Conservation (phyloP, 1,140 invertebrate genomes). For the Nephotettix cincticeps region DNA sequence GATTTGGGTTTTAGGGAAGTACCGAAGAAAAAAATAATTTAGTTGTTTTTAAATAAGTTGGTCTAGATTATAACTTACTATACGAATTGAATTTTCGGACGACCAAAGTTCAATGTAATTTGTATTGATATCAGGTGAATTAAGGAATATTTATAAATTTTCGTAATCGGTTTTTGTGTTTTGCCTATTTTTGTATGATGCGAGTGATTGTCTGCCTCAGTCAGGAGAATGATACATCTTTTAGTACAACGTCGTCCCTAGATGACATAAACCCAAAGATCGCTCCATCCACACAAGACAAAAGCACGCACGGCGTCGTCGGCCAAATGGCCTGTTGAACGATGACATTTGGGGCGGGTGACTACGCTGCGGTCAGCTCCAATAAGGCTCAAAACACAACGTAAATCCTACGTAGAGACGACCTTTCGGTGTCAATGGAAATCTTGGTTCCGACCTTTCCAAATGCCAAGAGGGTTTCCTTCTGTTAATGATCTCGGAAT, state of each 20-base stretch:
- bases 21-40: no score
- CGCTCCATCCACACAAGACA: no score
- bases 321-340: not conserved
- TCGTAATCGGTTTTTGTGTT: no score
- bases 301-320: not conserved
- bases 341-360: not conserved
- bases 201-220: no score
- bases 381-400: constrained; percentile 19
- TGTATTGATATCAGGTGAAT: not conserved
- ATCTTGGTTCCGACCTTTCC: constrained; percentile 16
- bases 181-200: no score
- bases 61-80: no score
- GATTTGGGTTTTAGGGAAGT: no score
- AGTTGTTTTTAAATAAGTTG: no score
- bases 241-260: no score
- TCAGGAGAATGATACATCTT: no score
- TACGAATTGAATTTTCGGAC: not conserved
- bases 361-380: constrained; percentile 1
- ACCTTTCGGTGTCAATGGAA: constrained; percentile 24
- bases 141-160: no score
- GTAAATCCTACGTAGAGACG: constrained; percentile 16
- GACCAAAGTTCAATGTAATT: not conserved
- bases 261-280: no score
- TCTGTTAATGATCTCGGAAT: constrained; percentile 2
- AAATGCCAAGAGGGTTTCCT: constrained; percentile 23